Evolutionary conservation across 2,888 invertebrate species (phyloP).

Genomic region (Amiota mariae): DNA sequence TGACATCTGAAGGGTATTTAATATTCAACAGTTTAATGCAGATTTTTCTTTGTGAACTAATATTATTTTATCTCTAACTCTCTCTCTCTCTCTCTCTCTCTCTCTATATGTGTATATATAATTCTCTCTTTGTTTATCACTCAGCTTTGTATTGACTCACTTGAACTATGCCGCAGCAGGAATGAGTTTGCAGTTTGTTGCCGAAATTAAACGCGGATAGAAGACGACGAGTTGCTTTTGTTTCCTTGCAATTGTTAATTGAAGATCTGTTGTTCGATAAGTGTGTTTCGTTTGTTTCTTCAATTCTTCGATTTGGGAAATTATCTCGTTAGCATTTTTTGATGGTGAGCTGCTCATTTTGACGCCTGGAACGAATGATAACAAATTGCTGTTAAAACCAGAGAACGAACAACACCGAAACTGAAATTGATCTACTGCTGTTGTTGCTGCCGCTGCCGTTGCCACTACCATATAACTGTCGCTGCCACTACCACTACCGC

Average conservation of each 20-base stretch:
- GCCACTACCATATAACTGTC: background rate
- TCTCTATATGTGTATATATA: background rate
- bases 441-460: background rate
- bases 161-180: background rate
- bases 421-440: background rate
- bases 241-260: constrained; percentile 54
- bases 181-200: constrained; percentile 60
- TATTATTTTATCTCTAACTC: background rate
- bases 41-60: no score
- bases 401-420: no score
- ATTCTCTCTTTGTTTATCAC: background rate
- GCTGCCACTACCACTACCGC: no score
- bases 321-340: constrained; percentile 59
- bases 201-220: constrained; percentile 57
- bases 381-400: constrained; percentile 11
- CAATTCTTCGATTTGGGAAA: constrained; percentile 48
- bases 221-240: constrained; percentile 10
- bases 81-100: background rate
- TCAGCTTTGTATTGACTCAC: background rate
- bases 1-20: no score
- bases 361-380: constrained; percentile 63
- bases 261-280: constrained; percentile 64
- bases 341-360: constrained; percentile 46
- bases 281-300: constrained; percentile 38
- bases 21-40: no score